Conservation (phyloP, 2,888 invertebrate species). For the Synergus umbraculus region DNA sequence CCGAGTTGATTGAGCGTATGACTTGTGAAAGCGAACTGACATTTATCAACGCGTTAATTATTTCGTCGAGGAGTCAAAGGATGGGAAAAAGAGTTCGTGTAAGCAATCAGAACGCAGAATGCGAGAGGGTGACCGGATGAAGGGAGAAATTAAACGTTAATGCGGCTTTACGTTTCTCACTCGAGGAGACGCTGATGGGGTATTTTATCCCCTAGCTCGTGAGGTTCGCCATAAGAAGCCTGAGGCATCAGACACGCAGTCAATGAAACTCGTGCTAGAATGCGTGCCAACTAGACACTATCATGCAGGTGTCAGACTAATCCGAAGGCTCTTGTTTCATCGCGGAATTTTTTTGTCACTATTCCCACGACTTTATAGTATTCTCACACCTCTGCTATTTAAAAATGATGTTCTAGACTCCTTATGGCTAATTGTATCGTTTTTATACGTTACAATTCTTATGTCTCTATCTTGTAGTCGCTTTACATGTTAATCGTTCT, state of each 20-base stretch:
- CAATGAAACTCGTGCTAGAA: conserved; percentile 51
- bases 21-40: conserved; percentile 19
- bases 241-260: conserved; percentile 53
- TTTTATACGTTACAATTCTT: neutral
- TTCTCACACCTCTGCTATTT: neutral
- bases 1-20: conserved; percentile 12
- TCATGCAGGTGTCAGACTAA: conserved; percentile 69
- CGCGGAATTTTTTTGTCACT: neutral
- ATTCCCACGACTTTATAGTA: neutral
- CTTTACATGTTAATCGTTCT: neutral
- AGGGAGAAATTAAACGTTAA: conserved; percentile 38
- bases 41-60: conserved; percentile 40
- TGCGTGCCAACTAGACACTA: conserved; percentile 55
- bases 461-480: neutral
- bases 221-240: conserved; percentile 51
- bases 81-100: conserved; percentile 34
- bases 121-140: conserved; percentile 35
- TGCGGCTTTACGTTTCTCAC: conserved; percentile 35
- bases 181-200: conserved; percentile 43
- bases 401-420: neutral
- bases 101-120: conserved; percentile 39
- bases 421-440: neutral
- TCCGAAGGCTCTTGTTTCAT: conserved; percentile 54
- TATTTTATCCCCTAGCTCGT: conserved; percentile 45
- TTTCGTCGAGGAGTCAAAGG: conserved; percentile 38